A percentile compares a stretch with the other conserved stretches of the same genome.
Evolutionary conservation across 2,113 vertebrate genomes (phyloP).

Genomic region (Hystrix brachyura): DNA sequence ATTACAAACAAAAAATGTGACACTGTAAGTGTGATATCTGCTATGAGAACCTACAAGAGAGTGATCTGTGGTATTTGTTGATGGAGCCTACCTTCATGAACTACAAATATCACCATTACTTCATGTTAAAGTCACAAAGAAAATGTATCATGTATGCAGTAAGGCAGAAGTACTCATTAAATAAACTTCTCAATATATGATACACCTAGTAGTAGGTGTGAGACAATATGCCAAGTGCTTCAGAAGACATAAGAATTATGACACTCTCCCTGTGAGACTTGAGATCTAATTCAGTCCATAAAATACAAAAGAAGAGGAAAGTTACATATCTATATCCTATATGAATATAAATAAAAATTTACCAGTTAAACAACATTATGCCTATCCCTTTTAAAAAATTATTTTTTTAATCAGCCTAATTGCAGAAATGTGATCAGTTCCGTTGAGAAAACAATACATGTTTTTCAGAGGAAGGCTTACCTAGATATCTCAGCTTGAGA

Average conservation of each 20-base stretch:
- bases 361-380: conserved; percentile 14
- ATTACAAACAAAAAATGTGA: neutral
- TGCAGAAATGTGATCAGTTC: conserved; percentile 29
- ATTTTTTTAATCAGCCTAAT: neutral
- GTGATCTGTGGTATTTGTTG: neutral
- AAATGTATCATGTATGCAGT: neutral
- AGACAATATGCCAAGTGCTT: neutral
- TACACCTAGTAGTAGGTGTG: neutral
- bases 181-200: conserved; percentile 37
- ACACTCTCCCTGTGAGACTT: neutral
- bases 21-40: neutral
- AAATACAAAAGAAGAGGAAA: neutral
- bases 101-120: conserved; percentile 30
- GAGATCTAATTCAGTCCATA: neutral
- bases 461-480: conserved; percentile 86
- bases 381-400: neutral
- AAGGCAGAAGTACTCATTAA: neutral
- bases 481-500: conserved; percentile 98
- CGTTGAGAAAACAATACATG: neutral
- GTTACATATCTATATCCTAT: neutral
- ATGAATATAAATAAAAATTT: neutral
- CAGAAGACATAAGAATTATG: neutral
- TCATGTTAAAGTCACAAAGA: conserved; percentile 34
- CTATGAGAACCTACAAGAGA: neutral
- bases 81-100: neutral